Conservation (phyloP, 2,113 vertebrate species). For the Atherinomorus stipes region DNA sequence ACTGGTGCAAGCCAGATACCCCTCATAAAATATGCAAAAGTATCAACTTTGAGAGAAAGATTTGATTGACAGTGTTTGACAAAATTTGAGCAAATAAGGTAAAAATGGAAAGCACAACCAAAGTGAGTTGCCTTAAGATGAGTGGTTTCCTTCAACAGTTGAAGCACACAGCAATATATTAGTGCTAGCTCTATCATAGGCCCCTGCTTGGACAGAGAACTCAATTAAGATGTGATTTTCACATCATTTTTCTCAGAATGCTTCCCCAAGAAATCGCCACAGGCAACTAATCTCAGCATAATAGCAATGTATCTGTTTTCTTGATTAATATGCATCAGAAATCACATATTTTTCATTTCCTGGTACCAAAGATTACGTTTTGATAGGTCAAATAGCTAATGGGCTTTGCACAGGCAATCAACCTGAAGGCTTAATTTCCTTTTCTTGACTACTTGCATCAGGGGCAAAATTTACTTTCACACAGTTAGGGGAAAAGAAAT, state of each 20-base stretch:
- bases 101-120: neutral
- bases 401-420: constrained; percentile 60
- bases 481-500: constrained; percentile 17
- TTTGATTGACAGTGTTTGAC: neutral
- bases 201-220: constrained; percentile 63
- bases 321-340: constrained; percentile 63
- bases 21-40: no score
- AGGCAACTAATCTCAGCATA: constrained; percentile 67
- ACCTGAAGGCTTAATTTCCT: constrained; percentile 48
- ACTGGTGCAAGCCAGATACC: no score
- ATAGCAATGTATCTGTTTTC: constrained; percentile 65
- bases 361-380: constrained; percentile 53
- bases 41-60: neutral
- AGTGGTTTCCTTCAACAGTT: constrained; percentile 45
- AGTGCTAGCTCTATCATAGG: constrained; percentile 38
- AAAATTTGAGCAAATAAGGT: neutral
- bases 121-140: constrained; percentile 33
- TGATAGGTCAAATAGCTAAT: constrained; percentile 69
- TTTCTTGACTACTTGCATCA: constrained; percentile 46
- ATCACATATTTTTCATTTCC: constrained; percentile 54
- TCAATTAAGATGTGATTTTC: constrained; percentile 75
- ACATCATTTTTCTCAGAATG: constrained; percentile 69
- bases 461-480: constrained; percentile 23
- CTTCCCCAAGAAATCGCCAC: constrained; percentile 63
- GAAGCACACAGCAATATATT: constrained; percentile 48